Evolutionary conservation across 1,140 invertebrate genomes (phyloP), one percentile per base, ranked within the genome.

Genomic region (Tachypleus tridentatus): DNA sequence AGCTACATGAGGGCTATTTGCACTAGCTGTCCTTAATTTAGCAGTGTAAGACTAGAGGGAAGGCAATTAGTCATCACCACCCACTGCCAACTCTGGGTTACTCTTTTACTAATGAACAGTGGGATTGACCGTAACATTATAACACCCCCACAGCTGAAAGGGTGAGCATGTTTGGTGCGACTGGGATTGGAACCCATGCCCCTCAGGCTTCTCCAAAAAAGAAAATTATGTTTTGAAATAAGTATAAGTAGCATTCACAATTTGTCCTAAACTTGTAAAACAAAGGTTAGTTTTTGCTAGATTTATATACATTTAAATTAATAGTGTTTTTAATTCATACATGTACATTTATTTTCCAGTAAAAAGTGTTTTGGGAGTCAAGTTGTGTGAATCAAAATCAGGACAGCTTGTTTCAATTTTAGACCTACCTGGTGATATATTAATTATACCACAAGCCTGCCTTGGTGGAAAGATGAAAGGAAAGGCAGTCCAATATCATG

Each of bases 391-490:
- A 64, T 60, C 61, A 49, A 74, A 75, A 49, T 69, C 65, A 60
- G 74, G 71, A 6, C 73, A 74, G 63, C 61, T 71, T 10, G 71
- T 74, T 3, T 77, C 77, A 47, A 67, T 77, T 6, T 49, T 76
- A 47, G 75, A 79, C 57, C 63, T 77, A 7, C 74, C 75, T 7
- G 77, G 75, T 49, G 77, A 79, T 69, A 67, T 80, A 49, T 68
- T 80, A 2, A 74, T 80, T 51, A 74, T 80, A 62, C 79, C 79
- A 47, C 79, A 80, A 69, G 78, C 78, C 0, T 78, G 75, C 6
- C 66, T 80, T 4, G 78, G 78, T n/a, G 79, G 79, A 49, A 76
- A 72, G 63, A 60, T 77, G 5, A 80, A 80, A 72, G 77, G 78
- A 3, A 78, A 77, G 67, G 57, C 65, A 5, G 72, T 79, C 69